phyloP scores from a whole-genome alignment of 2,888 invertebrate species.

The Andrena dorsata region DNA sequence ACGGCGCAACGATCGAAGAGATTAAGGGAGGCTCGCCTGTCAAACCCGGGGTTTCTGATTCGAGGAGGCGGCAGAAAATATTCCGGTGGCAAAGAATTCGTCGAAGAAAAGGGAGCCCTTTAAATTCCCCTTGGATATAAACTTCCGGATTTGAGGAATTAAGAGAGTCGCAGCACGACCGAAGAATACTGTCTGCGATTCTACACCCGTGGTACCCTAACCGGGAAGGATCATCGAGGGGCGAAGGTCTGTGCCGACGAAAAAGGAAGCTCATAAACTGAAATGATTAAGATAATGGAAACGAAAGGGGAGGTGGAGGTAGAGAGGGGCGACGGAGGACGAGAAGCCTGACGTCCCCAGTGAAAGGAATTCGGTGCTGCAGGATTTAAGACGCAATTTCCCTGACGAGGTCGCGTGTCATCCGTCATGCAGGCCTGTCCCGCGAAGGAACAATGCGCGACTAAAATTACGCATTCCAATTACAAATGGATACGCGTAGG shows the following conservation, averaged over 20 bases:
- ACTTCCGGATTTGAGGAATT: background rate
- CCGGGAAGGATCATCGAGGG: conserved; percentile 9
- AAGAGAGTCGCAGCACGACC: background rate
- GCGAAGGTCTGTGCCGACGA: conserved; percentile 37
- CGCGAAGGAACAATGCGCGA: conserved; percentile 71
- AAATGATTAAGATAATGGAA: conserved; percentile 55
- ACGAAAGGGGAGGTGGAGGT: conserved; percentile 18
- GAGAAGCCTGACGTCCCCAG: conserved; percentile 48
- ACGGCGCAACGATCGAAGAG: conserved; percentile 20
- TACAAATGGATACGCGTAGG: conserved; percentile 72
- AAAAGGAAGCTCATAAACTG: conserved; percentile 39
- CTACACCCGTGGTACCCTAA: background rate
- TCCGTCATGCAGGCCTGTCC: conserved; percentile 71
- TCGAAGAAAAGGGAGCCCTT: background rate
- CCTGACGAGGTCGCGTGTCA: conserved; percentile 74
- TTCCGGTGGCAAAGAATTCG: background rate
- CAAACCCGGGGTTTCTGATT: too few relatives aligned
- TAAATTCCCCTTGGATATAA: background rate
- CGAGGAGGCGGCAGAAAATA: too few relatives aligned
- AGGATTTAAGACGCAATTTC: conserved; percentile 79
- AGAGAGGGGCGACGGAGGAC: conserved; percentile 23
- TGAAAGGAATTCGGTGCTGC: conserved; percentile 71
- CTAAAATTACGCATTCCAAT: conserved; percentile 81
- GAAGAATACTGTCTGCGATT: background rate
- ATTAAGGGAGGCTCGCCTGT: conserved; percentile 5